These are phyloP conservation scores for Glomeris maerens DNA, from an alignment of 1,140 invertebrate species.

Conservation along the genomic window DNA sequence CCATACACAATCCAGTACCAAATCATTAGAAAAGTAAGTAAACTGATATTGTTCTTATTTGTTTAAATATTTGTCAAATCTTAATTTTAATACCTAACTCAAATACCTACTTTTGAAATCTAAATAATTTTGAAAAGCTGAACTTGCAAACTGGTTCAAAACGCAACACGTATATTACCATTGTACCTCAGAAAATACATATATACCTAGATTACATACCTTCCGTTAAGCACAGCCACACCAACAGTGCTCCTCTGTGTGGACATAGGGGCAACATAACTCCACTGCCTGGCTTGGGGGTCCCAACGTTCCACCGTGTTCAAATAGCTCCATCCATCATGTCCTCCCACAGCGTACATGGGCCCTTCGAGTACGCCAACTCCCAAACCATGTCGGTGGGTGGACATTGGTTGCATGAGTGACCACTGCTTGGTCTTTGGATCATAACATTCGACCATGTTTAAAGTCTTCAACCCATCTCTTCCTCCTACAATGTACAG, in stretches of 20 bases:
- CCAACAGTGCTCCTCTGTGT: constrained; percentile 74
- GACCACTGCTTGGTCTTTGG: constrained; percentile 62
- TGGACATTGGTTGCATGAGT: constrained; percentile 69
- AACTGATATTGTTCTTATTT: too few species aligned
- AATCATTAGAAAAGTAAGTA: too few species aligned
- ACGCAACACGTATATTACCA: too few species aligned
- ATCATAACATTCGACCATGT: constrained; percentile 70
- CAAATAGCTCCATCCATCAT: constrained; percentile 87
- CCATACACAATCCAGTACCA: too few species aligned
- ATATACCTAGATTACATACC: constrained; percentile 33
- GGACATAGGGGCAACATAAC: constrained; percentile 71
- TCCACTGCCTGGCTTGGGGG: constrained; percentile 68
- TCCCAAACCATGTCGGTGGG: constrained; percentile 77
- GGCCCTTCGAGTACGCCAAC: constrained; percentile 75
- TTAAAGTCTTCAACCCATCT: constrained; percentile 85
- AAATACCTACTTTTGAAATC: too few species aligned
- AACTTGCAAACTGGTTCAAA: too few species aligned
- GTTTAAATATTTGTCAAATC: too few species aligned
- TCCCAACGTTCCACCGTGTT: constrained; percentile 88
- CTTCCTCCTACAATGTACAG: constrained; percentile 71
- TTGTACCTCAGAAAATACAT: not conserved
- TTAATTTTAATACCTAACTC: too few species aligned
- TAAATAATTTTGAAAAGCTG: too few species aligned
- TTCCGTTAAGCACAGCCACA: constrained; percentile 67
- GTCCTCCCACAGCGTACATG: constrained; percentile 85